These are phyloP conservation scores for Passer domesticus DNA, from an alignment of 2,113 vertebrate species.

Conservation along the genomic window DNA sequence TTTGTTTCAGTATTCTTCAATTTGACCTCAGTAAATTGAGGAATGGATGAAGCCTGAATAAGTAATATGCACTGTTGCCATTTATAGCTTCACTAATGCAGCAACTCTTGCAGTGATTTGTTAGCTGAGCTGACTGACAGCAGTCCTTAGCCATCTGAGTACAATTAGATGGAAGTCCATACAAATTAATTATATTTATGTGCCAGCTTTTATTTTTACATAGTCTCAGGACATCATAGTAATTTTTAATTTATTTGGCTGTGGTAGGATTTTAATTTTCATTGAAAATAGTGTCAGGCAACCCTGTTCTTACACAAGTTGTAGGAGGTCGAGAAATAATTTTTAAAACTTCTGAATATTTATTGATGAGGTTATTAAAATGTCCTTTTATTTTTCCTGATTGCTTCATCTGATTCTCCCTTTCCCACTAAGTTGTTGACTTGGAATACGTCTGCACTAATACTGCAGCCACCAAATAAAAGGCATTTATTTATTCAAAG, in stretches of 20 bases:
- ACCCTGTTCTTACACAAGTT: not conserved
- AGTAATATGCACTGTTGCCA: not conserved
- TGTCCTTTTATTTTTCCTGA: not conserved
- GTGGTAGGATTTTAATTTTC: not conserved
- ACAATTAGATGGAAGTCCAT: slow-evolving; percentile 14
- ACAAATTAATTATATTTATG: slow-evolving; percentile 17
- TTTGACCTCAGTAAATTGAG: not conserved
- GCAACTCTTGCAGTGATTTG: not conserved
- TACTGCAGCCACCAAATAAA: not conserved
- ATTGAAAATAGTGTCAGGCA: not conserved
- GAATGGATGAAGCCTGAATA: not conserved
- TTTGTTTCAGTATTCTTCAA: not conserved
- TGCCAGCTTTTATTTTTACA: not conserved
- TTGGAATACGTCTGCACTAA: not conserved
- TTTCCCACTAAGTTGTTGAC: not conserved
- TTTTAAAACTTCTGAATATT: not conserved
- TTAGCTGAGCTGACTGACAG: slow-evolving; percentile 42
- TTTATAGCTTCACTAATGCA: not conserved
- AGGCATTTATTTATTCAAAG: not conserved
- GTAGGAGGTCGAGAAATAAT: not conserved
- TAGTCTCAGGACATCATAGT: not conserved
- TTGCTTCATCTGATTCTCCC: not conserved
- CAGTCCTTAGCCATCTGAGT: not conserved
- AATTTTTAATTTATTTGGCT: not conserved
- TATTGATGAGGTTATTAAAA: not conserved